Evolutionary conservation across 2,113 vertebrate genomes (phyloP).

Genomic region (Ariopsis seemanni): DNA sequence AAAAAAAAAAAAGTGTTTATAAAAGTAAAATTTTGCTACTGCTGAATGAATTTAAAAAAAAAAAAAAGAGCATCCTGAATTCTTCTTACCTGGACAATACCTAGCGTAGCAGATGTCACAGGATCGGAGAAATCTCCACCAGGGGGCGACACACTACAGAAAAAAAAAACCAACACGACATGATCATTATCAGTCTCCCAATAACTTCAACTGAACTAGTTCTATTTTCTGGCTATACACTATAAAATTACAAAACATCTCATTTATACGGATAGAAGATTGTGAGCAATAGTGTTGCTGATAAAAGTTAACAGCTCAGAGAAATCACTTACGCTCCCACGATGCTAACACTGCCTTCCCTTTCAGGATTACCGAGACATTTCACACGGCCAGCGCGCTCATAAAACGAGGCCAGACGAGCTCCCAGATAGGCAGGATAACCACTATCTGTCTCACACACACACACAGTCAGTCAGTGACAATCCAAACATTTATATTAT

Average conservation of each 20-base stretch:
- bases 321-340: constrained; percentile 90
- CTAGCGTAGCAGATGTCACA: constrained; percentile 95
- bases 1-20: background rate
- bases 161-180: constrained; percentile 48
- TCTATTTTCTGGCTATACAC: background rate
- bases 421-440: constrained; percentile 95
- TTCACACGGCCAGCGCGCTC: constrained; percentile 95
- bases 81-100: constrained; percentile 86
- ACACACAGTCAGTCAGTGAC: constrained; percentile 37
- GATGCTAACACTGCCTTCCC: constrained; percentile 97
- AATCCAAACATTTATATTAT: background rate
- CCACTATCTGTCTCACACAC: constrained; percentile 83
- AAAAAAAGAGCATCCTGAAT: background rate
- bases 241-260: background rate
- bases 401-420: constrained; percentile 94
- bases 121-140: constrained; percentile 98
- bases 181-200: background rate
- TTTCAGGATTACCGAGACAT: constrained; percentile 95
- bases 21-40: background rate
- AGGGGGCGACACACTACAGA: constrained; percentile 89
- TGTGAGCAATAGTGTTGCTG: background rate
- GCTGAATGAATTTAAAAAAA: background rate
- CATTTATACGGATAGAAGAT: background rate
- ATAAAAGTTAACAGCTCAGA: constrained; percentile 25
- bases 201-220: background rate